phyloP scores from a whole-genome alignment of 2,888 invertebrate genomes.

The Caradrina kadenii region DNA sequence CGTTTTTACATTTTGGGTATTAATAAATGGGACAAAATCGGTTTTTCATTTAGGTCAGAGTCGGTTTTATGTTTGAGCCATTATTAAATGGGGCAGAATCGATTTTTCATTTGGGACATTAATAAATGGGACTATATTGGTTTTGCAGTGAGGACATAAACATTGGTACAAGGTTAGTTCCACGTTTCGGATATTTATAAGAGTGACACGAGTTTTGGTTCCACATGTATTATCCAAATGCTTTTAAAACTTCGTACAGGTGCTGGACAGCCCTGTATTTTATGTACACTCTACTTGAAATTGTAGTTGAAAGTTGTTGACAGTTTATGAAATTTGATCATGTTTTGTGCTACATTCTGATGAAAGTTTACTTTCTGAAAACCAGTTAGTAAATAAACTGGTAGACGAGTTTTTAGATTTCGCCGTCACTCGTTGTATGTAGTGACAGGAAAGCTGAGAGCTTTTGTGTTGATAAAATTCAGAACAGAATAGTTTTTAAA shows the following conservation, averaged over 20 bases:
- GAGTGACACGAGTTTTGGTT: too few relatives aligned
- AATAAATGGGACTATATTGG: too few relatives aligned
- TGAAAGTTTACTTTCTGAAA: constrained; percentile 41
- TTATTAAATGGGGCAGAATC: too few relatives aligned
- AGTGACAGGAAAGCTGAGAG: constrained; percentile 7
- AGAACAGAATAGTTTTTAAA: background rate
- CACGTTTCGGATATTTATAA: background rate
- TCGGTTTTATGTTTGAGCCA: too few relatives aligned
- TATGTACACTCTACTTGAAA: constrained; percentile 40
- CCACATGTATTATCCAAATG: too few relatives aligned
- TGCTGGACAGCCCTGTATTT: constrained; percentile 52
- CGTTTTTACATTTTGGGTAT: too few relatives aligned
- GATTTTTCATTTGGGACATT: too few relatives aligned
- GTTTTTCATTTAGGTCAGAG: too few relatives aligned
- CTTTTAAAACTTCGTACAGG: background rate
- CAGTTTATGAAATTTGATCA: constrained; percentile 64
- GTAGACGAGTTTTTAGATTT: constrained; percentile 31
- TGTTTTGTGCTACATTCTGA: constrained; percentile 54
- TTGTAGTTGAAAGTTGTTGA: constrained; percentile 64
- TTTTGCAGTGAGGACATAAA: background rate
- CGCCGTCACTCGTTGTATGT: background rate
- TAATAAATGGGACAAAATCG: too few relatives aligned
- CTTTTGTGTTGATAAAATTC: constrained; percentile 28
- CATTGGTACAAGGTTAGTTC: background rate
- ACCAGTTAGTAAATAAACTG: constrained; percentile 38